These are phyloP conservation scores for Ormia ochracea DNA, from an alignment of 2,888 invertebrate genomes.

Conservation along the genomic window DNA sequence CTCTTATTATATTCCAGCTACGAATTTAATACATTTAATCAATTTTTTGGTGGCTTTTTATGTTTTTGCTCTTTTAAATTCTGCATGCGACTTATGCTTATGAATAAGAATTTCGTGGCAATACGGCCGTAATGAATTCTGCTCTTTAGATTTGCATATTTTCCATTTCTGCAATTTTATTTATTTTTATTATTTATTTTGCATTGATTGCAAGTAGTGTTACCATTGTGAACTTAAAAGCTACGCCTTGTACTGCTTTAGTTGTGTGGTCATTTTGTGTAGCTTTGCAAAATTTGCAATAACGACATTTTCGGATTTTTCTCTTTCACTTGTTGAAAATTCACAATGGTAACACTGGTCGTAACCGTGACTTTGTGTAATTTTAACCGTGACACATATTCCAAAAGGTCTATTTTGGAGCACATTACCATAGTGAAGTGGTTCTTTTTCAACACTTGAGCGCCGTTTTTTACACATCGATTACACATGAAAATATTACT, in stretches of 20 bases:
- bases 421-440: neutral
- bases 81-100: no score
- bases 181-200: no score
- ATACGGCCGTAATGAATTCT: no score
- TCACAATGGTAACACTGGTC: constrained; percentile 15
- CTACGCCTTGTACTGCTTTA: no score
- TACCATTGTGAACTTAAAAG: no score
- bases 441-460: neutral
- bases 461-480: constrained; percentile 1
- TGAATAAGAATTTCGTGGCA: no score
- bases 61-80: no score
- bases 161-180: no score
- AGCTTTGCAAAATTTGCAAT: neutral
- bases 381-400: constrained; percentile 54
- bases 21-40: constrained; percentile 23
- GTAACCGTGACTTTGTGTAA: constrained; percentile 27
- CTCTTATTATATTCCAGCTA: neutral
- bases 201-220: no score
- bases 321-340: neutral
- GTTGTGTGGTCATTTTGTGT: no score
- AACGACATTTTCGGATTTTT: neutral
- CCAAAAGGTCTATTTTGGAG: constrained; percentile 16
- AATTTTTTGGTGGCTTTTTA: neutral
- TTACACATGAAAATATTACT: neutral
- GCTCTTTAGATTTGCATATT: no score